A percentile compares a stretch with the other conserved stretches of the same genome.
Evolutionary conservation across 2,797 vertebrate species (phyloP).

Genomic region (Graptemys geographica): DNA sequence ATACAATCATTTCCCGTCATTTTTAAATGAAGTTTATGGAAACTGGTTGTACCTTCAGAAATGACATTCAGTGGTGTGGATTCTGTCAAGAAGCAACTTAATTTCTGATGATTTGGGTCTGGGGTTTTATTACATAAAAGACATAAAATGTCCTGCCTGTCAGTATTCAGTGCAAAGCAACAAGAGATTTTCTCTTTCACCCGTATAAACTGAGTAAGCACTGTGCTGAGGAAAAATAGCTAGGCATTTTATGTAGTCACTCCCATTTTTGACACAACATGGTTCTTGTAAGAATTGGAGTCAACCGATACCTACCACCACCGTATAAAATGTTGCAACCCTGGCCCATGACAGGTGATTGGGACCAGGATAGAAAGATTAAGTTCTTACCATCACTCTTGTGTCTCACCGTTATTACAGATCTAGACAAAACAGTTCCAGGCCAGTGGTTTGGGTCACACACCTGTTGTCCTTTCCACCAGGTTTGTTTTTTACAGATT

Average conservation of each 20-base stretch:
- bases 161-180: not conserved
- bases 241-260: not conserved
- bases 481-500: not conserved
- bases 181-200: not conserved
- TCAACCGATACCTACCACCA: not conserved
- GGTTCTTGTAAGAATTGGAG: not conserved
- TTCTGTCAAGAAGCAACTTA: constrained; percentile 35
- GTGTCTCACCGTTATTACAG: not conserved
- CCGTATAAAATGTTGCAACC: not conserved
- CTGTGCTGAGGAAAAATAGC: not conserved
- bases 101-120: constrained; percentile 35
- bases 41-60: not conserved
- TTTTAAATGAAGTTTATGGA: constrained; percentile 10
- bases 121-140: too few relatives aligned
- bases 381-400: not conserved
- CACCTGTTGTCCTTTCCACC: not conserved
- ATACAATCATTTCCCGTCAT: constrained; percentile 3
- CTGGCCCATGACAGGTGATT: not conserved
- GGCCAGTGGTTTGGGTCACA: not conserved
- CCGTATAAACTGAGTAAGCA: not conserved
- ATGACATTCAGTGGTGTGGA: not conserved
- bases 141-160: not conserved
- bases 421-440: not conserved
- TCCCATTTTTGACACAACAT: not conserved
- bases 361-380: not conserved